Evolutionary conservation across 2,797 vertebrate species (phyloP).

Genomic region (Fundulus diaphanus): DNA sequence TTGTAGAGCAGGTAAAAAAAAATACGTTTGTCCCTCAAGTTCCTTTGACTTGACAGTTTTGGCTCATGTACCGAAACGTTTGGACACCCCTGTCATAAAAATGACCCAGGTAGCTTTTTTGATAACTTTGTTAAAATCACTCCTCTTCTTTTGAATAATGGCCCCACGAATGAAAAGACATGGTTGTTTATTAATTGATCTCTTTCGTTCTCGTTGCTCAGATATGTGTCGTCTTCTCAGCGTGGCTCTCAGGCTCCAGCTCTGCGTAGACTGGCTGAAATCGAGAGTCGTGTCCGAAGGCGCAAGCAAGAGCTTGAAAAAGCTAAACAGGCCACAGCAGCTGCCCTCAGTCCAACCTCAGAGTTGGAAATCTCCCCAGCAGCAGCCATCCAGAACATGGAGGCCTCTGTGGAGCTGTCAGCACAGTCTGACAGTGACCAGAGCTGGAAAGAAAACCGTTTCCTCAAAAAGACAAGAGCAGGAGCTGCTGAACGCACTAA

Average conservation of each 20-base stretch:
- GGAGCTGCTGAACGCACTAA: background rate
- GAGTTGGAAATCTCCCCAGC: background rate
- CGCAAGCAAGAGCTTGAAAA: slow-evolving; percentile 38
- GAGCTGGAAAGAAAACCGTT: slow-evolving; percentile 48
- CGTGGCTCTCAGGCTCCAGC: slow-evolving; percentile 61
- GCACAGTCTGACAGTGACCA: slow-evolving; percentile 46
- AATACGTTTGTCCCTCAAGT: no score
- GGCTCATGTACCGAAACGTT: no score
- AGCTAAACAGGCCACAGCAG: background rate
- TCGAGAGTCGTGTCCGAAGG: slow-evolving; percentile 78
- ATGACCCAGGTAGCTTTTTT: no score
- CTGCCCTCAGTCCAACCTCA: background rate
- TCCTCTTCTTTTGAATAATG: no score
- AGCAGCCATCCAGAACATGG: background rate
- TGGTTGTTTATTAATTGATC: background rate
- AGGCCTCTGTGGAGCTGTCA: slow-evolving; percentile 12
- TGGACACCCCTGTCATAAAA: no score
- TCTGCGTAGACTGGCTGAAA: slow-evolving; percentile 77
- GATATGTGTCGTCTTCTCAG: slow-evolving; percentile 43
- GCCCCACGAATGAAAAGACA: no score
- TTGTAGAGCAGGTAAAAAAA: no score
- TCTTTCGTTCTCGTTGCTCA: slow-evolving; percentile 22
- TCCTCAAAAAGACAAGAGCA: slow-evolving; percentile 73
- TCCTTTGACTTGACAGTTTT: no score
- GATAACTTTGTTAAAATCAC: no score